Base-by-base conservation (phyloP, 2,888 invertebrate species). In the Eilema griseolum region DNA sequence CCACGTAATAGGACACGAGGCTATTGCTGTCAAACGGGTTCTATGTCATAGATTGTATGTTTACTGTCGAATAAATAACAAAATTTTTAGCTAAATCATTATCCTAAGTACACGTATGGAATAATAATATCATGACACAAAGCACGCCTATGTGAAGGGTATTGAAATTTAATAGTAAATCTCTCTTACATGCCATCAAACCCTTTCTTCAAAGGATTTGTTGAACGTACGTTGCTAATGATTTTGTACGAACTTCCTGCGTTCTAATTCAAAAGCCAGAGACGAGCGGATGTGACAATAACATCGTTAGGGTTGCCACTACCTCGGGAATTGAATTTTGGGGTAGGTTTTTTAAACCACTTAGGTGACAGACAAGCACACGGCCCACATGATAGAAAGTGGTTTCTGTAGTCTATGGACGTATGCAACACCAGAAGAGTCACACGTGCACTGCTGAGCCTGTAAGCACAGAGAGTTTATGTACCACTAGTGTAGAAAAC, bases 211-310 rank as follows among this genome's bases (percentile, higher is more conserved):
- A 64, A 52, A 64, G 28, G 26, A 12, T 41, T n/a, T 62, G 20
- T 66, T 12, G 57, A 26, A 26, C 33, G 59, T 66, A 66, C 23
- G 23, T 14, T 28, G 60, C 31, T 46, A 56, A 52, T 62, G 23
- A 61, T 61, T 61, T 62, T 33, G 61, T 12, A 8, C 20, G 24
- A 33, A 62, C 61, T 61, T 67, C 67, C 61, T 41, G 67, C 26
- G 61, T 52, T 24, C 67, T 46, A 61, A 56, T 67, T 26, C 61
- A 61, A 12, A 20, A 61, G 52, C 61, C 26, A 61, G 52, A 62
- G 33, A 24, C 33, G n/a, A 57, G 33, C 68, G 68, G 68, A 68
- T 62, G 62, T 63, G 62, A 57, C 37, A 68, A 68, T 41, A 68
- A 68, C 28, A n/a, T 57, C 37, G 41, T 68, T 68, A 62, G n/a